phyloP scores from a whole-genome alignment of 2,797 vertebrate species.

The Lemur catta region DNA sequence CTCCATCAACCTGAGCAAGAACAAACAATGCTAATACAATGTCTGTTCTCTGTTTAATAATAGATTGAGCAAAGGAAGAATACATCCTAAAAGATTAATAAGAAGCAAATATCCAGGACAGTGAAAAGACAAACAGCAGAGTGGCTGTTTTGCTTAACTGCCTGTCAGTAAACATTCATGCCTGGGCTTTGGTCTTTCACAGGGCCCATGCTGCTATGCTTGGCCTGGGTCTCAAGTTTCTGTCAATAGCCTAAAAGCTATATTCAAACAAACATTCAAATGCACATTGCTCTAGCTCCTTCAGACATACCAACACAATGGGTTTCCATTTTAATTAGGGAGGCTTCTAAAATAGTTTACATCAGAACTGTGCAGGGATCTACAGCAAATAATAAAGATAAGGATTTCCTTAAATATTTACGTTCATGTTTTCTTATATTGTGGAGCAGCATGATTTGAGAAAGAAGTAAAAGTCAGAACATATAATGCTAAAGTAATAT shows the following conservation, averaged over 20 bases:
- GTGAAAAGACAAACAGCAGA: slow-evolving; percentile 59
- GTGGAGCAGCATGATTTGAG: neutral
- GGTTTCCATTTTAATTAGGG: slow-evolving; percentile 59
- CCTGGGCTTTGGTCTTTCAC: slow-evolving; percentile 40
- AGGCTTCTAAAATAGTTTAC: slow-evolving; percentile 49
- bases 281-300: slow-evolving; percentile 19
- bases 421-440: neutral
- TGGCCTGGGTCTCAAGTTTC: slow-evolving; percentile 43
- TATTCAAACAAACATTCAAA: slow-evolving; percentile 38
- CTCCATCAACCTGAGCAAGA: slow-evolving; percentile 33
- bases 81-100: slow-evolving; percentile 69
- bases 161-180: slow-evolving; percentile 49
- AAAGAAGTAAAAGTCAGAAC: neutral
- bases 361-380: neutral
- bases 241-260: slow-evolving; percentile 48
- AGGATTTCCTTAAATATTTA: neutral
- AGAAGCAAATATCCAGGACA: slow-evolving; percentile 55
- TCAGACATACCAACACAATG: slow-evolving; percentile 42
- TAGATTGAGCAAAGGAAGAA: slow-evolving; percentile 55
- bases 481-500: neutral
- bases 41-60: slow-evolving; percentile 57
- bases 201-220: neutral
- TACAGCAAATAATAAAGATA: neutral
- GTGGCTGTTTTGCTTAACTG: slow-evolving; percentile 49
- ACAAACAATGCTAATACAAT: neutral